Evolutionary conservation across 2,113 vertebrate genomes (phyloP), one percentile per base, ranked within the genome.

Genomic region (Microcebus griseorufus): DNA sequence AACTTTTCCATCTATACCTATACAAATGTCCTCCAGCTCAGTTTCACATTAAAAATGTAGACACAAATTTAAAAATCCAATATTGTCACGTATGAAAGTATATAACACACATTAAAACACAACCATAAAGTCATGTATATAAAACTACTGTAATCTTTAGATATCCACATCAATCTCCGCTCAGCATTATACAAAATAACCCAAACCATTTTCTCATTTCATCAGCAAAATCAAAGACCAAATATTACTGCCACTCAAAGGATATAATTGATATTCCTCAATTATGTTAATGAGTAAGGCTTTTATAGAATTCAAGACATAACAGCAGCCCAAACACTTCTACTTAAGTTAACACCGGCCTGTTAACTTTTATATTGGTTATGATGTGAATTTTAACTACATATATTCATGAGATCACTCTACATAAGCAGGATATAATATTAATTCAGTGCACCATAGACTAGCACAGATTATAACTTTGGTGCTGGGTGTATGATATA

Each of bases 1-100:
- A 92, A 53, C 9, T 67, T 73, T 92, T 69, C 37, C 2, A n/a
- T 92, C 67, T 84, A 78, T 96, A 84, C 70, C 51, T 67, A 86
- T 81, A 60, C 5, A 88, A 32, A 65, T 94, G 16, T 82, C 34
- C 83, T 75, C 62, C 51, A 64, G 39, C 9, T 88, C 18, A 64
- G 23, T 78, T 83, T 93, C 32, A 64, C 34, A 58, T 93, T 76
- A 95, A 82, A 89, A 86, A 69, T 72, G 18, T 79, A 90, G 34
- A 39, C 1, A 51, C 2, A 58, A 9, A 79, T 88, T 78, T 92
- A 62, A 90, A 93, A 39, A 58, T 39, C 32, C 20, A 73, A 2
- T 94, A 32, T 73, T 39, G 62, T 83, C 42, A 92, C 67, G 22
- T 78, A 29, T 92, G 37, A 87, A 79, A 94, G 25, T 32, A 45